These are phyloP conservation scores for Fissipunctia ypsillon DNA, from an alignment of 2,888 invertebrate genomes.

Conservation along the genomic window DNA sequence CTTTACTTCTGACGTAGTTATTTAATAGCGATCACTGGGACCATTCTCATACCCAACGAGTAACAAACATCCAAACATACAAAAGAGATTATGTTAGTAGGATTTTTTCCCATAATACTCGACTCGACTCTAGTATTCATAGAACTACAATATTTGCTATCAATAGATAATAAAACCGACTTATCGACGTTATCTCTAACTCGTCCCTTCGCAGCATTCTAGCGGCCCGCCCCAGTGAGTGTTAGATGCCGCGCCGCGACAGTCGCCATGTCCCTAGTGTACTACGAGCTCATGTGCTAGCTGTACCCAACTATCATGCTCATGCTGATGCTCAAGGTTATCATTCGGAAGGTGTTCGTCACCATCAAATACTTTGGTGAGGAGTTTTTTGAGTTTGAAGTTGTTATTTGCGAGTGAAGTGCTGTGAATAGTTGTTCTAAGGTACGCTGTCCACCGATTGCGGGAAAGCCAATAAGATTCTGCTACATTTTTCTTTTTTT, in stretches of 20 bases:
- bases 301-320: slow-evolving; percentile 29
- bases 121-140: background rate
- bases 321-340: slow-evolving; percentile 28
- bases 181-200: slow-evolving; percentile 45
- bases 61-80: background rate
- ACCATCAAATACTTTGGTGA: slow-evolving; percentile 50
- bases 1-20: background rate
- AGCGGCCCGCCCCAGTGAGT: slow-evolving; percentile 38
- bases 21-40: background rate
- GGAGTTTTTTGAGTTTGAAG: background rate
- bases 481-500: background rate
- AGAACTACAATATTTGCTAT: slow-evolving; percentile 35
- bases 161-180: slow-evolving; percentile 48
- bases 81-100: background rate
- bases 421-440: slow-evolving; percentile 8
- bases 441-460: background rate
- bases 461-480: background rate
- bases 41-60: too few species aligned
- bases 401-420: slow-evolving; percentile 3
- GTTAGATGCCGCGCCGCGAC: background rate
- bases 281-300: background rate
- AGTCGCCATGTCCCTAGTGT: slow-evolving; percentile 30
- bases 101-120: too few species aligned
- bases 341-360: slow-evolving; percentile 31
- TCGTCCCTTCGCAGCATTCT: slow-evolving; percentile 51